Percentiles rank a stretch among this genome's conserved stretches.
Evolutionary conservation across 2,888 invertebrate genomes (phyloP).

Genomic region (Plemyria rubiginata): DNA sequence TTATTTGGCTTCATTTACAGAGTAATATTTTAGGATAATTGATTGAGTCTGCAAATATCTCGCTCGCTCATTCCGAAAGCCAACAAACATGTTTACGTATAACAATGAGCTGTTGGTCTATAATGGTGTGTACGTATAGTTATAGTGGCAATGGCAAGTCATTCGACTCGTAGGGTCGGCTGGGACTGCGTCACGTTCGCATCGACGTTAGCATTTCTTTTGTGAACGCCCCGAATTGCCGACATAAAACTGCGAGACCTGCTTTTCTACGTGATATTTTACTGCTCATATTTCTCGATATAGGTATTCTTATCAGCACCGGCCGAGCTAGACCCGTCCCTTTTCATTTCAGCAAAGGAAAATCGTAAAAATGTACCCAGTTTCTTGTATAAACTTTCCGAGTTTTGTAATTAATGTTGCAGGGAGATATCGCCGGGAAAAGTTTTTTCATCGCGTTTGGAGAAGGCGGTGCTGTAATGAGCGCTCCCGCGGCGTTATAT

Average conservation of each 20-base stretch:
- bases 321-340: constrained; percentile 58
- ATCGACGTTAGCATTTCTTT: constrained; percentile 79
- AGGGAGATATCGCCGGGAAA: constrained; percentile 76
- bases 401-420: constrained; percentile 81
- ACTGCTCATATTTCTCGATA: constrained; percentile 73
- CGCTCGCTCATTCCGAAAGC: constrained; percentile 27
- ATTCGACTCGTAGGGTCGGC: constrained; percentile 42
- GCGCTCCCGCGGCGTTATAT: constrained; percentile 74
- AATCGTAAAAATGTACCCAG: constrained; percentile 73
- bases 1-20: constrained; percentile 32
- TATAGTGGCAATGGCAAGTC: constrained; percentile 19
- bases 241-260: constrained; percentile 79
- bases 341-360: constrained; percentile 64
- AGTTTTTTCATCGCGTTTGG: constrained; percentile 80
- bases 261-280: constrained; percentile 80
- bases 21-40: constrained; percentile 37
- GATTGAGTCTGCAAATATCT: constrained; percentile 37
- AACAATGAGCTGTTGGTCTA: constrained; percentile 24
- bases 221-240: constrained; percentile 81
- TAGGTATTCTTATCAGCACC: constrained; percentile 70
- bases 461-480: constrained; percentile 72
- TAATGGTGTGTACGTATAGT: constrained; percentile 26
- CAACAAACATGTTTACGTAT: constrained; percentile 36
- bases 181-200: constrained; percentile 66
- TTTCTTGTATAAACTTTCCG: constrained; percentile 63